Evolutionary conservation across 2,888 invertebrate species (phyloP).

Genomic region (Omphaloscelis lunosa): DNA sequence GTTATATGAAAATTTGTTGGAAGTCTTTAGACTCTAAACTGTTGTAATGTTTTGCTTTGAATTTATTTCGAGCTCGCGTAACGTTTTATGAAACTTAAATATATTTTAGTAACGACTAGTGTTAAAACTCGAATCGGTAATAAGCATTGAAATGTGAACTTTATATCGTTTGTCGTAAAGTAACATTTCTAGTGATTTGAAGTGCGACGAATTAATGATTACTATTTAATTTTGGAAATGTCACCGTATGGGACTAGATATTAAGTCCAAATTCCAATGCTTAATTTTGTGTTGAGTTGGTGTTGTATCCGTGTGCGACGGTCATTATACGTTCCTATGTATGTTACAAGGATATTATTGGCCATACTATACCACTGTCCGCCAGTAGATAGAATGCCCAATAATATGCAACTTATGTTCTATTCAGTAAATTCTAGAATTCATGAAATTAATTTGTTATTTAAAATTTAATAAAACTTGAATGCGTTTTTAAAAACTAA

Average conservation of each 20-base stretch:
- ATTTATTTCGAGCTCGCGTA: conserved; percentile 21
- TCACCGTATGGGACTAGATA: background rate
- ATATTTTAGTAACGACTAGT: conserved; percentile 21
- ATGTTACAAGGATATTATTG: background rate
- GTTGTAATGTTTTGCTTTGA: conserved; percentile 27
- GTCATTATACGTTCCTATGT: background rate
- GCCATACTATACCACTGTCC: background rate
- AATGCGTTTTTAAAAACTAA: background rate
- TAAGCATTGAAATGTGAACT: conserved; percentile 11
- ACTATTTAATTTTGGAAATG: conserved; percentile 1
- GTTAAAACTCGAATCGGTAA: background rate
- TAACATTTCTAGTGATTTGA: background rate
- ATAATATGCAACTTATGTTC: background rate
- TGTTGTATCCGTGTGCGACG: background rate
- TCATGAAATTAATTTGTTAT: background rate
- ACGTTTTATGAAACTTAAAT: conserved; percentile 21
- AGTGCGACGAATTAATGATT: background rate
- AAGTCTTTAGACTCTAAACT: conserved; percentile 30
- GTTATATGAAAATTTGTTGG: background rate
- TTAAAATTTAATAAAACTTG: background rate
- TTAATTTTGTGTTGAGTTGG: background rate
- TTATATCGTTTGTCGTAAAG: background rate
- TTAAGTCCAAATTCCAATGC: conserved; percentile 18
- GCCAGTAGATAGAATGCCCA: background rate
- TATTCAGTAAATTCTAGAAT: background rate